Evolutionary conservation across 2,888 invertebrate species (phyloP).

Genomic region (Eupithecia exiguata): DNA sequence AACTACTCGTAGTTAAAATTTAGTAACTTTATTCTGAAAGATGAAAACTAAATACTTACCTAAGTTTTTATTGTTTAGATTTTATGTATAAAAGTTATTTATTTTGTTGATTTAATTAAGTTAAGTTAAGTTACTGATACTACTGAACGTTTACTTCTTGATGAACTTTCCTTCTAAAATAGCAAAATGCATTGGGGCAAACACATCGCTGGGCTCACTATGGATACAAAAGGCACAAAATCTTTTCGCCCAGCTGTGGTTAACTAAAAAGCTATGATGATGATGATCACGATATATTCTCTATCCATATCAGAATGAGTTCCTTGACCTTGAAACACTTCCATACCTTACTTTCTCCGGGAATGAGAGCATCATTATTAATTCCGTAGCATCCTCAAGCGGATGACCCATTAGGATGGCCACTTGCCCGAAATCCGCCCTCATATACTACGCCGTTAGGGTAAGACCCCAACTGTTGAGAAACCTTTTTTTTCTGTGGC

Average conservation of each 20-base stretch:
- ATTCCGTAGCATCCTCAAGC: slow-evolving; percentile 26
- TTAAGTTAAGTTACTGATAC: no score
- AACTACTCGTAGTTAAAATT: neutral
- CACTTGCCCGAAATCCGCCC: slow-evolving; percentile 22
- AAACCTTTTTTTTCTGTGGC: neutral
- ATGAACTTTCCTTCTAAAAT: neutral
- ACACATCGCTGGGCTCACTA: neutral
- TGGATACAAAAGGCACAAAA: neutral
- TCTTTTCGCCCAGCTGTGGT: neutral
- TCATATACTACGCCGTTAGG: slow-evolving; percentile 15
- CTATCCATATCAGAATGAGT: neutral
- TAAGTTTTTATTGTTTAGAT: no score
- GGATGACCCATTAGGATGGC: slow-evolving; percentile 24
- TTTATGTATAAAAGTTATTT: no score
- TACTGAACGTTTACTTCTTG: neutral
- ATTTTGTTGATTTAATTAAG: no score
- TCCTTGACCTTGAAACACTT: slow-evolving; percentile 6
- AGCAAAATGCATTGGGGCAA: neutral
- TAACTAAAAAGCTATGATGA: neutral
- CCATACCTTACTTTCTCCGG: neutral
- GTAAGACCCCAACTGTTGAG: neutral
- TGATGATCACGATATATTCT: neutral
- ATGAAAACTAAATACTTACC: neutral
- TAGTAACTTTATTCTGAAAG: neutral
- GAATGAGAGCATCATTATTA: slow-evolving; percentile 27